A percentile compares a stretch with the other conserved stretches of the same genome.
Evolutionary conservation across 2,888 invertebrate species (phyloP).

Genomic region (Leptarthrus brevirostris): DNA sequence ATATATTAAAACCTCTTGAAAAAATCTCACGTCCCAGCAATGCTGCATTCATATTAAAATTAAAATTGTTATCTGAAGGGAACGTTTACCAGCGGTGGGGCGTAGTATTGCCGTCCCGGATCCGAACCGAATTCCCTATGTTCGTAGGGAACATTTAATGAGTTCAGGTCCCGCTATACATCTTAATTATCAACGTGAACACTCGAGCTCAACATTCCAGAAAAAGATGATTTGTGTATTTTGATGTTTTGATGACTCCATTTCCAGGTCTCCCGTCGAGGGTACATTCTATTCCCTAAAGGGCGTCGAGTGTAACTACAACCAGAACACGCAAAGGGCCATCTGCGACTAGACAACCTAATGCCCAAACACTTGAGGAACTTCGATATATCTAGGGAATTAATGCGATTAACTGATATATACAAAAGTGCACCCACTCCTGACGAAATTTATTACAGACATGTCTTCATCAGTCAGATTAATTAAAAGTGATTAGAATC

Average conservation of each 20-base stretch:
- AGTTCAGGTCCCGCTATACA: slow-evolving; percentile 16
- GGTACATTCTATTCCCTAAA: background rate
- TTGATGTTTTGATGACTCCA: background rate
- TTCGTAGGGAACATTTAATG: slow-evolving; percentile 8
- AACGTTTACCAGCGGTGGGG: background rate
- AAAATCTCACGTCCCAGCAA: background rate
- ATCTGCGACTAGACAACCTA: slow-evolving; percentile 6
- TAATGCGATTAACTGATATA: slow-evolving; percentile 13
- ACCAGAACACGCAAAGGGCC: background rate
- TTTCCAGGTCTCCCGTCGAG: background rate
- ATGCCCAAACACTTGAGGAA: slow-evolving; percentile 1
- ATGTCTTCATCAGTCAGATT: slow-evolving; percentile 16
- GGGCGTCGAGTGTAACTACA: background rate
- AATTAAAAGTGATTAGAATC: slow-evolving; percentile 37
- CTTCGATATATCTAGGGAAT: background rate
- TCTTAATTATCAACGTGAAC: slow-evolving; percentile 34
- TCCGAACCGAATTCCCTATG: background rate
- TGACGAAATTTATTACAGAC: slow-evolving; percentile 3
- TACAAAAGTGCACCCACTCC: background rate
- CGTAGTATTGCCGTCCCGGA: too few species aligned
- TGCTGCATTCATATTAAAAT: background rate
- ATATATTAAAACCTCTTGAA: background rate
- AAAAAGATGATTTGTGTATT: slow-evolving; percentile 35
- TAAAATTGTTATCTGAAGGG: slow-evolving; percentile 1
- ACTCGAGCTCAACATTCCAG: background rate